Conservation (phyloP, 2,797 vertebrate species). For the Scleropages formosus region DNA sequence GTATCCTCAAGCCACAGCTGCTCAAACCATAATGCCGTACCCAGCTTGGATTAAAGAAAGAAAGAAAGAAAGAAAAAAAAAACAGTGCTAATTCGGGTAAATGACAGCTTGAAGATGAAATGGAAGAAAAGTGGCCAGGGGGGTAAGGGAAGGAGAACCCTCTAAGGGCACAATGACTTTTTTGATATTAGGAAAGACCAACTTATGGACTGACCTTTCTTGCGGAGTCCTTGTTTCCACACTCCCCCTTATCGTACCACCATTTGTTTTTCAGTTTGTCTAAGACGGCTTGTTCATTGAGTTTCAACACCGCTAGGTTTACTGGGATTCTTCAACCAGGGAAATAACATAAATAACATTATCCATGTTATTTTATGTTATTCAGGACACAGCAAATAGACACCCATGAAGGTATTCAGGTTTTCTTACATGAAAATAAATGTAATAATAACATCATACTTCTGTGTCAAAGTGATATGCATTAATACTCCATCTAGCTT, state of each 20-base stretch:
- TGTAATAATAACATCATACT: slow-evolving; percentile 59
- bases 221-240: slow-evolving; percentile 99
- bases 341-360: slow-evolving; percentile 99
- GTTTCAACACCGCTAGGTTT: slow-evolving; percentile 99
- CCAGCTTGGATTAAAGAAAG: background rate
- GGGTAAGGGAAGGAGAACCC: slow-evolving; percentile 39
- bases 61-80: no score
- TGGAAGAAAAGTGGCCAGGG: slow-evolving; percentile 20
- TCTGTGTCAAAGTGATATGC: slow-evolving; percentile 89
- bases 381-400: slow-evolving; percentile 73
- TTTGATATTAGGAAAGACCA: slow-evolving; percentile 43
- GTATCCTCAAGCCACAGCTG: background rate
- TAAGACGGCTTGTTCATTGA: slow-evolving; percentile 99
- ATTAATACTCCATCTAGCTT: slow-evolving; percentile 92
- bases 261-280: slow-evolving; percentile 99
- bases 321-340: slow-evolving; percentile 96
- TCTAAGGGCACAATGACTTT: slow-evolving; percentile 40
- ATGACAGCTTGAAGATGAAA: slow-evolving; percentile 66
- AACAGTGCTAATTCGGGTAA: slow-evolving; percentile 37
- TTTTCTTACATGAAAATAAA: slow-evolving; percentile 49
- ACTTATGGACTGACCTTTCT: slow-evolving; percentile 95
- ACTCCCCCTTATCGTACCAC: slow-evolving; percentile 99
- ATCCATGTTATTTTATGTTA: slow-evolving; percentile 99
- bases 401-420: slow-evolving; percentile 60
- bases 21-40: slow-evolving; percentile 16